Evolutionary conservation across 2,888 invertebrate species (phyloP).

Genomic region (Peribatodes rhomboidaria): DNA sequence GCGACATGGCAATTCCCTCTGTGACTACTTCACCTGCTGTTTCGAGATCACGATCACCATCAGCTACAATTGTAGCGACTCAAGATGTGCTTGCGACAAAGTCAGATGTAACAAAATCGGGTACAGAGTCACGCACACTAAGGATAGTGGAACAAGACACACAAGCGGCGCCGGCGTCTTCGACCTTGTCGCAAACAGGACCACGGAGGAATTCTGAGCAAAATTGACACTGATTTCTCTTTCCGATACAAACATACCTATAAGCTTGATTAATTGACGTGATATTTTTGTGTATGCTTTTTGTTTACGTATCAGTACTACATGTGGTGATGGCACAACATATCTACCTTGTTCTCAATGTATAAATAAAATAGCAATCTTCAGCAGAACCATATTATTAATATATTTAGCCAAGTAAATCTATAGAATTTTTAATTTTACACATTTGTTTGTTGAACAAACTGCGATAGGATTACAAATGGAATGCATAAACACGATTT

Average conservation of each 20-base stretch:
- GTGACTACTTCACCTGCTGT: background rate
- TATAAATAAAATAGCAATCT: slow-evolving; percentile 9
- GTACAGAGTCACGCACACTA: background rate
- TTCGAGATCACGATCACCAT: background rate
- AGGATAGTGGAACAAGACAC: background rate
- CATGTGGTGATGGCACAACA: too few species aligned
- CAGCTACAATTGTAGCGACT: background rate
- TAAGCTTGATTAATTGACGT: background rate
- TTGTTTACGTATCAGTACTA: background rate
- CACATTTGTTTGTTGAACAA: slow-evolving; percentile 39
- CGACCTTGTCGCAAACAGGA: background rate
- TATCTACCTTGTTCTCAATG: background rate
- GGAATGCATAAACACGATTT: slow-evolving; percentile 25
- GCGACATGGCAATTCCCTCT: slow-evolving; percentile 34
- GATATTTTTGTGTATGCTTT: background rate
- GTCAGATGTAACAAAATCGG: background rate
- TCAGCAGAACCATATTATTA: slow-evolving; percentile 48
- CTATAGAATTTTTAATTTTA: slow-evolving; percentile 29
- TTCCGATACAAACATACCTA: background rate
- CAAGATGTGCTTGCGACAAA: background rate
- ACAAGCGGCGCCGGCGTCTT: background rate
- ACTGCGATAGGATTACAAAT: slow-evolving; percentile 36
- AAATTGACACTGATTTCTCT: background rate
- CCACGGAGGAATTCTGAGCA: background rate
- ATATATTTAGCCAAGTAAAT: slow-evolving; percentile 39